Evolutionary conservation across 1,140 invertebrate genomes (phyloP).

Genomic region (Yoshiicerus persimilis): DNA sequence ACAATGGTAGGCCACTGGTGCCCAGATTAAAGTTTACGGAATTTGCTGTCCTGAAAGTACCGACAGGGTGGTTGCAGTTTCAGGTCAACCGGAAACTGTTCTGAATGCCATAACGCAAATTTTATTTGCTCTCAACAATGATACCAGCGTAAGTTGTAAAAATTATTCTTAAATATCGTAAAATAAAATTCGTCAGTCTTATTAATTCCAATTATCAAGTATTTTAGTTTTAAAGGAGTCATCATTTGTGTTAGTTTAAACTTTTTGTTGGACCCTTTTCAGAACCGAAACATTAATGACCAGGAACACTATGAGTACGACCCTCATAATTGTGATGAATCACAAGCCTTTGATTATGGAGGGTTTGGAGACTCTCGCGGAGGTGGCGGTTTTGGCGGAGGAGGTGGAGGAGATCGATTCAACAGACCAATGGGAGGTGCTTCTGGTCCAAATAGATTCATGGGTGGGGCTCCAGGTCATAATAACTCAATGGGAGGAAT

Average conservation of each 20-base stretch:
- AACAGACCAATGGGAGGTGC: constrained; percentile 52
- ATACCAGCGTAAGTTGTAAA: constrained; percentile 65
- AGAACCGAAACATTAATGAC: constrained; percentile 86
- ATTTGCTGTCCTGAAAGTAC: constrained; percentile 91
- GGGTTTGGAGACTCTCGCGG: constrained; percentile 69
- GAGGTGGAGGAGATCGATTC: constrained; percentile 42
- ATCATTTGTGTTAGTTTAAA: background rate
- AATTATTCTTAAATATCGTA: too few relatives aligned
- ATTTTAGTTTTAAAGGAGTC: too few relatives aligned
- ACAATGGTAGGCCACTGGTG: constrained; percentile 84
- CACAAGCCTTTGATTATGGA: constrained; percentile 88
- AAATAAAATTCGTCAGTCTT: too few relatives aligned
- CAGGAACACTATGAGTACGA: constrained; percentile 71
- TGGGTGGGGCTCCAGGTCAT: constrained; percentile 51
- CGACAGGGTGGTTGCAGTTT: constrained; percentile 90
- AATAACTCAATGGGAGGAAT: constrained; percentile 9
- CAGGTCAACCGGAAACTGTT: constrained; percentile 77
- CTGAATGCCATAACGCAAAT: constrained; percentile 84
- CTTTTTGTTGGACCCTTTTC: constrained; percentile 27
- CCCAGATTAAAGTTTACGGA: constrained; percentile 89
- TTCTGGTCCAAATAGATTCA: constrained; percentile 47
- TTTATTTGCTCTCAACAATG: constrained; percentile 75
- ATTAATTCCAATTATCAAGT: too few relatives aligned
- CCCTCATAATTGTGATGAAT: constrained; percentile 91
- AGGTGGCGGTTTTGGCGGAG: constrained; percentile 51